Percentiles rank a stretch among this genome's conserved stretches.
Evolutionary conservation across 2,113 vertebrate genomes (phyloP).

Genomic region (Tympanuchus pallidicinctus): DNA sequence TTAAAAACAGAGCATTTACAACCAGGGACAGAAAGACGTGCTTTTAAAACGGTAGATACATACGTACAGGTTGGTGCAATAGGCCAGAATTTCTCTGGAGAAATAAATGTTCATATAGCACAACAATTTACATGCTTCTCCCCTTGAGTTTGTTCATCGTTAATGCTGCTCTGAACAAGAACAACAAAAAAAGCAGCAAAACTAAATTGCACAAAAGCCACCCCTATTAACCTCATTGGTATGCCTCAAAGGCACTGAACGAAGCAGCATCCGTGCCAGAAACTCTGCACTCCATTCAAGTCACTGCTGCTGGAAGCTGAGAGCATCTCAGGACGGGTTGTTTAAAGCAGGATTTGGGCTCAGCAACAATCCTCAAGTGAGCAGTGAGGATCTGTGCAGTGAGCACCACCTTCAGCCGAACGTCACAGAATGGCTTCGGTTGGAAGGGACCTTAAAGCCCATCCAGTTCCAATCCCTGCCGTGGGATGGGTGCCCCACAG

Average conservation of each 20-base stretch:
- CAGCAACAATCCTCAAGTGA: background rate
- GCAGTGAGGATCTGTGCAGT: background rate
- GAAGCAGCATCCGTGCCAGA: conserved; percentile 23
- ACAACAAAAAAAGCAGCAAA: conserved; percentile 17
- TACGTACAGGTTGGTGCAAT: conserved; percentile 73
- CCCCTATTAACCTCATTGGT: conserved; percentile 19
- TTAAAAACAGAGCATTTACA: conserved; percentile 80
- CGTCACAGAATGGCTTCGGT: background rate
- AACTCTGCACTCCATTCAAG: background rate
- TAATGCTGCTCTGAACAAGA: background rate
- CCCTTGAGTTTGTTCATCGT: conserved; percentile 16
- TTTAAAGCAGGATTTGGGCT: background rate
- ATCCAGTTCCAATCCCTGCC: no score
- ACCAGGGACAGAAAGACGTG: conserved; percentile 74
- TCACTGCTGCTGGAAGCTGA: background rate
- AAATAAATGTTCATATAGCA: background rate
- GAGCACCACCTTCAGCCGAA: background rate
- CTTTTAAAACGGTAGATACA: conserved; percentile 77
- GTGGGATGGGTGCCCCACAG: no score
- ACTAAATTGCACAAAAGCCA: conserved; percentile 43
- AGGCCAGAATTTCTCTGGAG: conserved; percentile 66
- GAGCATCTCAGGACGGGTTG: background rate
- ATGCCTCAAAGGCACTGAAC: conserved; percentile 74
- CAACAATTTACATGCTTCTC: background rate
- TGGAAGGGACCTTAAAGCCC: no score